phyloP scores from a whole-genome alignment of 2,113 vertebrate species.

The Anser brachyrhynchus region DNA sequence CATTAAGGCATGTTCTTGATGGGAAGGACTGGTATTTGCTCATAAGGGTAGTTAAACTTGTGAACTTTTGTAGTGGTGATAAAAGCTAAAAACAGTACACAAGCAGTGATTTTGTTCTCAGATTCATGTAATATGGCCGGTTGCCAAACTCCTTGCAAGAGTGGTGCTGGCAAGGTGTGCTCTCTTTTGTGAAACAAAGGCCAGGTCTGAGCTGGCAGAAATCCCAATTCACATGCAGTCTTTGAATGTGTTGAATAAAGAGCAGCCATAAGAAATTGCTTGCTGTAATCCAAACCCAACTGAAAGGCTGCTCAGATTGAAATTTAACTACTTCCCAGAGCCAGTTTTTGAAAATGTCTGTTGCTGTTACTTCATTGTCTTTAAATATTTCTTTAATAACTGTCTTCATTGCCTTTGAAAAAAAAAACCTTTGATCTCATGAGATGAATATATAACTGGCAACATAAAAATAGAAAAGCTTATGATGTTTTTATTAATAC shows the following conservation, averaged over 20 bases:
- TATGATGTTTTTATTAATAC: neutral
- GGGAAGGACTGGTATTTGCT: neutral
- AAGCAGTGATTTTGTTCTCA: neutral
- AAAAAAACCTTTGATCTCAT: neutral
- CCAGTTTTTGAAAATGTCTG: neutral
- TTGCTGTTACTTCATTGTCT: neutral
- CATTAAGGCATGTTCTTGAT: neutral
- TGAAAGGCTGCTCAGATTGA: neutral
- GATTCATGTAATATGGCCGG: neutral
- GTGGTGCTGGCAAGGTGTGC: neutral
- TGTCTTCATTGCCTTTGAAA: neutral
- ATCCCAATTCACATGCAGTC: neutral
- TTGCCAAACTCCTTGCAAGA: neutral
- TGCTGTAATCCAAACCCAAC: neutral
- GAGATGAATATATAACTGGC: neutral
- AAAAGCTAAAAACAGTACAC: neutral
- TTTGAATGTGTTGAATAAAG: neutral
- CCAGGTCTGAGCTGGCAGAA: neutral
- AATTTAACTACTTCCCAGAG: neutral
- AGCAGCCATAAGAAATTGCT: neutral
- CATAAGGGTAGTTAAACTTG: neutral
- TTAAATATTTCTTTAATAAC: slow-evolving; percentile 8
- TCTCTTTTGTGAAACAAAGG: neutral
- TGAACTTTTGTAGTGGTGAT: neutral
- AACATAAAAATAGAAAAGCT: neutral